Evolutionary conservation across 1,140 invertebrate genomes (phyloP), one percentile per base, ranked within the genome.

Genomic region (Heliconius melpomene): DNA sequence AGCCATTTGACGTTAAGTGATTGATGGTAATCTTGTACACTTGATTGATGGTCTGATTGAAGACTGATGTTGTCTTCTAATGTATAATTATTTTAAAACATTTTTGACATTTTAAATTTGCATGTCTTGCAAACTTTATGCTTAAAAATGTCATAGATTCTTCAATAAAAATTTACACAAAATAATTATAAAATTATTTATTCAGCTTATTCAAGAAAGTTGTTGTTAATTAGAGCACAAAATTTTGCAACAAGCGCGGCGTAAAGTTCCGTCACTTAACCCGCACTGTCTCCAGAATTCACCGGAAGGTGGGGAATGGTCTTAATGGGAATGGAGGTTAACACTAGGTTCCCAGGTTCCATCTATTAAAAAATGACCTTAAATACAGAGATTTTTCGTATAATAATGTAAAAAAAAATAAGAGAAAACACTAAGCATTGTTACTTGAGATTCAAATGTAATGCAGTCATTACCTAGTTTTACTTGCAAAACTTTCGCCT

Each of bases 1-100:
- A 40, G 71, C 29, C 74, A 74, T 66, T 36, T 76, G 76, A 80
- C 72, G 72, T 57, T 78, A 80, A 54, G 74, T 78, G 82, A 83
- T 83, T 78, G 82, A 83, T 80, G 76, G 77, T 80, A 80, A 83
- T 66, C 52, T n/a, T 75, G 73, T 78, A 72, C 32, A 26, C 18
- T 23, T 83, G 82, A 83, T 80, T 78, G 79, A 80, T 79, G 70
- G 82, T 73, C 70, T 76, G 82, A 83, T 78, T 75, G 32, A 32
- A 32, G 29, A 32, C 3, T 7, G 40, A 78, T 60, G 66, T 72
- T 79, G 50, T 78, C 72, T 74, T 77, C 75, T 72, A 78, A 77
- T 72, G n/a, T 73, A 52, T 80, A 77, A 80, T 80, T 54, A 74
- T 77, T 72, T 80, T 80, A 73, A 60, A 38, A 66, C 11, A 72